Conservation (phyloP, 2,797 vertebrate genomes). For the Nannoperca obscura region DNA sequence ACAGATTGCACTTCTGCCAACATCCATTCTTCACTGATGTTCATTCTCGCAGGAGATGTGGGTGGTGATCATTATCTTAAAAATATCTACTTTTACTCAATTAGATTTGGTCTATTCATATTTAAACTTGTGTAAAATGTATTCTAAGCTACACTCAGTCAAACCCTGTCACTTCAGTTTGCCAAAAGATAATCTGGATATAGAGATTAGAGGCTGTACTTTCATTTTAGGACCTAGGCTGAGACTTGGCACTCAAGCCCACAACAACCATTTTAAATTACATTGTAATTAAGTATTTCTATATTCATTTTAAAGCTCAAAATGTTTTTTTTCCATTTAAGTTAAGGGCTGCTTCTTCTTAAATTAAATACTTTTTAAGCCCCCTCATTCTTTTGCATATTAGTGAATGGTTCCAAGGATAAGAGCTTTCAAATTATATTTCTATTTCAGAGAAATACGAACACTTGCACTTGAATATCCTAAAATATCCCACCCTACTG, state of each 20-base stretch:
- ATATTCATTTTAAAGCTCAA: background rate
- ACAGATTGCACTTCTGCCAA: conserved; percentile 41
- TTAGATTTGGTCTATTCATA: conserved; percentile 6
- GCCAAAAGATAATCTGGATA: background rate
- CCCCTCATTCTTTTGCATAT: background rate
- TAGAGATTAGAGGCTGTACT: background rate
- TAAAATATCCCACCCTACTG: conserved; percentile 28
- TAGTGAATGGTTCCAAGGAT: background rate
- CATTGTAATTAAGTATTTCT: background rate
- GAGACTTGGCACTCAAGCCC: background rate
- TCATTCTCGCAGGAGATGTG: conserved; percentile 23
- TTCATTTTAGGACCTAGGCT: background rate
- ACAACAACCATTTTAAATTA: background rate
- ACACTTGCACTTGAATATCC: conserved; percentile 15
- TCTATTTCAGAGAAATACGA: conserved; percentile 22
- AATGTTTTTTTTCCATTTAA: background rate
- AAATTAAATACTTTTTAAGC: background rate
- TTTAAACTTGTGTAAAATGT: conserved; percentile 9
- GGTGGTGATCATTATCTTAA: conserved; percentile 16
- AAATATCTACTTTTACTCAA: conserved; percentile 18
- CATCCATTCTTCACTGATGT: conserved; percentile 30
- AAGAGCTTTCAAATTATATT: background rate
- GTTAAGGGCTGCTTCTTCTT: background rate
- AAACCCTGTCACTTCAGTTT: background rate
- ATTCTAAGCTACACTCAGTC: background rate